phyloP scores from a whole-genome alignment of 1,140 invertebrate genomes.

The Musca vetustissima region DNA sequence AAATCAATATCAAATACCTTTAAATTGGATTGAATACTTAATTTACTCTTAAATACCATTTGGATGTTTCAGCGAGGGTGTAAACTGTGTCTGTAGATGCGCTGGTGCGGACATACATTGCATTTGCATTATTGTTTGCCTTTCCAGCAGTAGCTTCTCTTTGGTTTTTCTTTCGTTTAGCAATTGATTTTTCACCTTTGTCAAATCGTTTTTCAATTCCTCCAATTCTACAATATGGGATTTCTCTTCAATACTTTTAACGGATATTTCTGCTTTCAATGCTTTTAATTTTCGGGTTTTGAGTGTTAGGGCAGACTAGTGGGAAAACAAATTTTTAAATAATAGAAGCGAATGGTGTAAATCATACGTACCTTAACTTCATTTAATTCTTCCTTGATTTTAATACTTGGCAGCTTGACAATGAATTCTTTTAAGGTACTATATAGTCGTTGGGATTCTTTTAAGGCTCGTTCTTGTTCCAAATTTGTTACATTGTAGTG shows the following conservation, averaged over 20 bases:
- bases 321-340: neutral
- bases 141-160: slow-evolving; percentile 48
- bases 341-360: neutral
- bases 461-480: slow-evolving; percentile 46
- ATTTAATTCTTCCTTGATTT: slow-evolving; percentile 48
- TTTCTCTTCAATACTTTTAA: slow-evolving; percentile 43
- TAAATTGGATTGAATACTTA: no score
- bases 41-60: slow-evolving; percentile 37
- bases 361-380: slow-evolving; percentile 36
- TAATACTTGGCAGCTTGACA: slow-evolving; percentile 51
- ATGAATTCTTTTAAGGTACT: slow-evolving; percentile 50
- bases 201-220: slow-evolving; percentile 40
- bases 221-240: slow-evolving; percentile 38
- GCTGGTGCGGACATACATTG: slow-evolving; percentile 50
- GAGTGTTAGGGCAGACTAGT: slow-evolving; percentile 38
- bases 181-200: slow-evolving; percentile 44
- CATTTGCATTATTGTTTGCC: slow-evolving; percentile 44
- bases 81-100: slow-evolving; percentile 40
- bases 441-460: slow-evolving; percentile 48
- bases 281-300: slow-evolving; percentile 52
- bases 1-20: no score
- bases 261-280: slow-evolving; percentile 44
- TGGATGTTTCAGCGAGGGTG: slow-evolving; percentile 48
- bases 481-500: slow-evolving; percentile 42
- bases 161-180: slow-evolving; percentile 50